Evolutionary conservation across 2,797 vertebrate genomes (phyloP), one percentile per base, ranked within the genome.

Genomic region (Enteromius paludinosus): DNA sequence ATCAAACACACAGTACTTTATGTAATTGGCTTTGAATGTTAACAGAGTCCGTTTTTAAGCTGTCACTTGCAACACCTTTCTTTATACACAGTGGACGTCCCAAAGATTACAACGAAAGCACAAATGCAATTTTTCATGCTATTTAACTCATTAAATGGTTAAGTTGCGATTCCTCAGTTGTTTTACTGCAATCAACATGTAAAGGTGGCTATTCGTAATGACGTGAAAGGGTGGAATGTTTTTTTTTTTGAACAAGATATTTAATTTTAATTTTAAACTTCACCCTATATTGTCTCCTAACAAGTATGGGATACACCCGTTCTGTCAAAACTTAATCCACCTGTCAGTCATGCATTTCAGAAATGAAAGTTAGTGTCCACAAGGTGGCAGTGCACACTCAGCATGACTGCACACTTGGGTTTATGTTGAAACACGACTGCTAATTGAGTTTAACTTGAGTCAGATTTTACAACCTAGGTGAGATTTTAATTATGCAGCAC

Each of bases 141-240:
- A 38, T 79, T 73, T 84, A 77, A 62, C 81, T 69, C 49, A 83
- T 77, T 83, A 83, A 83, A 83, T 0, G 18, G 47, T 82, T 83
- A 77, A 54, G 62, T 49, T 23, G 15, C 14, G 12, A 41, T 54
- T 75, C 35, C 12, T 54, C 64, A 30, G 47, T 69, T 70, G 52
- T 49, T 38, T 69, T 76, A 75, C 8, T 18, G 20, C 20, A 41
- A 69, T 56, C 33, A 18, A 23, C 8, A 28, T 38, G 7, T 6
- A 18, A 70, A 70, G 12, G n/a, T 62, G 25, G 3, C 20, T 25
- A 3, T 73, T 38, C 59, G 25, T 56, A 28, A 69, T 25, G 5
- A 20, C 1, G 35, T 70, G n/a, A 62, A 62, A 62, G 54, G 33
- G 41, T 64, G 79, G 28, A 64, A 65, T 52, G 59, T 28, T 64